phyloP scores from a whole-genome alignment of 1,140 invertebrate genomes.

The Caenorhabditis briggsae region DNA sequence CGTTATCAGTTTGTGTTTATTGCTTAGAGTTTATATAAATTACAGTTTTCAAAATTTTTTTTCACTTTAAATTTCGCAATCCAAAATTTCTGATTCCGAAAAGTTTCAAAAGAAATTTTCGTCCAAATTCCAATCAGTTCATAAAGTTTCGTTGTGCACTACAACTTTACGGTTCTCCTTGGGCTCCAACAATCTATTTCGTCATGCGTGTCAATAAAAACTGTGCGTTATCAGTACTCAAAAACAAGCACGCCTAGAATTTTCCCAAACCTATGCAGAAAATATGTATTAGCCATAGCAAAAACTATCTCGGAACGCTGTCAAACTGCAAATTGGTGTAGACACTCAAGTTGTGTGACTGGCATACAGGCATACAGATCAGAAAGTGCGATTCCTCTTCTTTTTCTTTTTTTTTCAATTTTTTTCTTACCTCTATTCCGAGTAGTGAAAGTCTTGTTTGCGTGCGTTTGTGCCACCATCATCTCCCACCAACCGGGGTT shows the following conservation, averaged over 20 bases:
- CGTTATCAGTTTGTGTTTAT: conserved; percentile 37
- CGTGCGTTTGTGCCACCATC: conserved; percentile 44
- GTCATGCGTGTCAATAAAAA: conserved; percentile 49
- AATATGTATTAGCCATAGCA: conserved; percentile 22
- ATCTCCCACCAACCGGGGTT: neutral
- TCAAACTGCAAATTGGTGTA: neutral
- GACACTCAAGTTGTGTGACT: conserved; percentile 21
- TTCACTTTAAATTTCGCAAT: no score
- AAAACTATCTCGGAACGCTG: neutral
- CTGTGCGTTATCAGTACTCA: conserved; percentile 43
- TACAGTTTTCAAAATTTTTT: neutral
- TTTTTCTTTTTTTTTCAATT: neutral
- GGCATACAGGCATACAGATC: conserved; percentile 15
- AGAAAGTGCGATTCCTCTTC: conserved; percentile 1
- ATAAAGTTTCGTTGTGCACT: neutral
- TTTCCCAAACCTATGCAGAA: conserved; percentile 46
- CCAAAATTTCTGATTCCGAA: no score
- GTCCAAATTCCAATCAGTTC: neutral
- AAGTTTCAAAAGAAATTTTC: no score
- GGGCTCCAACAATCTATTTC: conserved; percentile 41
- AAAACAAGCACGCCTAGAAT: conserved; percentile 26
- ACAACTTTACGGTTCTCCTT: conserved; percentile 42
- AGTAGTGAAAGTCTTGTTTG: conserved; percentile 42
- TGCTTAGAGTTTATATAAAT: neutral
- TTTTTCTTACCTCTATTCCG: neutral